Evolutionary conservation across 2,888 invertebrate species (phyloP).

Genomic region (Oxystoma pomonae): DNA sequence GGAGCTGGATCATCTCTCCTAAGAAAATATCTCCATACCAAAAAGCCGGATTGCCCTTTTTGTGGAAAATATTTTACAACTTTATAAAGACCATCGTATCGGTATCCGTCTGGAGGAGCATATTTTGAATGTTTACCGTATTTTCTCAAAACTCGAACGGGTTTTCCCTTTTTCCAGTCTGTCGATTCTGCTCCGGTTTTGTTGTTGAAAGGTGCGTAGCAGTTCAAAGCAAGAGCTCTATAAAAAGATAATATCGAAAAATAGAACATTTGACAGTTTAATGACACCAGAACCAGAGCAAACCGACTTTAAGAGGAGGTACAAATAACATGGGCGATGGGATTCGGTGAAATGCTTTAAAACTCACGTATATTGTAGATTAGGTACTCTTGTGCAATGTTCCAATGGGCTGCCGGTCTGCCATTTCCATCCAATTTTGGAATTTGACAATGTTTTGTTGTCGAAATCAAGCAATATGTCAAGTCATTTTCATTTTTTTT

Average conservation of each 20-base stretch:
- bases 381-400: too few relatives aligned
- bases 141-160: slow-evolving; percentile 75
- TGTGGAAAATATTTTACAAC: slow-evolving; percentile 79
- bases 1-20: slow-evolving; percentile 72
- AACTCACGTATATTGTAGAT: too few relatives aligned
- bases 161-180: slow-evolving; percentile 70
- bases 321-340: too few relatives aligned
- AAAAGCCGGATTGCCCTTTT: slow-evolving; percentile 70
- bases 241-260: not conserved
- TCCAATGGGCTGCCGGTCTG: too few relatives aligned
- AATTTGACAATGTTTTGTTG: too few relatives aligned
- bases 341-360: too few relatives aligned
- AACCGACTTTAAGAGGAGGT: too few relatives aligned
- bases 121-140: slow-evolving; percentile 77
- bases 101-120: slow-evolving; percentile 70
- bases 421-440: too few relatives aligned
- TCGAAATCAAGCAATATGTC: too few relatives aligned
- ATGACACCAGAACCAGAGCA: too few relatives aligned
- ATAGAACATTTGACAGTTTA: too few relatives aligned
- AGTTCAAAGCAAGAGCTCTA: slow-evolving; percentile 70
- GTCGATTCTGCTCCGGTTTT: slow-evolving; percentile 64
- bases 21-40: slow-evolving; percentile 75
- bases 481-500: too few relatives aligned
- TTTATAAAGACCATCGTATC: slow-evolving; percentile 86
- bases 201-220: slow-evolving; percentile 63